A percentile compares a stretch with the other conserved stretches of the same genome.
Conservation (phyloP, 1,140 invertebrate genomes). For the Philopotamus ludificatus region DNA sequence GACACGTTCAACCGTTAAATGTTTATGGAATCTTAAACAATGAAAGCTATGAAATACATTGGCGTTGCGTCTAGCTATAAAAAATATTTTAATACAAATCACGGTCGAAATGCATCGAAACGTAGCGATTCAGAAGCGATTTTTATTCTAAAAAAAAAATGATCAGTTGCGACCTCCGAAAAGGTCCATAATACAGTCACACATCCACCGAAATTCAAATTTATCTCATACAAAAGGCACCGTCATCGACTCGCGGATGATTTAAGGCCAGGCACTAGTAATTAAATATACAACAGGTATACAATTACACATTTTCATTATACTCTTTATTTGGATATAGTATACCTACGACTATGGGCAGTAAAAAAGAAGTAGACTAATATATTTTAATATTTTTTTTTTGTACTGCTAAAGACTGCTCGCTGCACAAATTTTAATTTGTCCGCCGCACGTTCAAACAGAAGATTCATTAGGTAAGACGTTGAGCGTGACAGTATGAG, state of each 20-base stretch:
- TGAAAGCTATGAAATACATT: too few species aligned
- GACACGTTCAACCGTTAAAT: not conserved
- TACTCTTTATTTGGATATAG: not conserved
- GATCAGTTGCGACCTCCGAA: not conserved
- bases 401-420: too few species aligned
- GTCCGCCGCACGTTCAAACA: not conserved
- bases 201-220: not conserved
- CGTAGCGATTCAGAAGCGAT: constrained; percentile 1
- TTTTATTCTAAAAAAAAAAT: not conserved
- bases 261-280: not conserved
- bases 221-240: not conserved
- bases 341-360: not conserved
- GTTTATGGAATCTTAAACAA: not conserved
- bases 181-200: not conserved
- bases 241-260: not conserved
- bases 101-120: too few species aligned
- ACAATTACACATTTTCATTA: not conserved
- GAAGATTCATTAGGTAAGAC: not conserved
- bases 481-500: not conserved
- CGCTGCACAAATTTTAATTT: not conserved
- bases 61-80: too few species aligned
- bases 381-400: not conserved
- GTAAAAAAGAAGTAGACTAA: not conserved
- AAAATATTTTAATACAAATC: too few species aligned
- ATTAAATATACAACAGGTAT: not conserved